phyloP scores from a whole-genome alignment of 2,888 invertebrate species.

The Druceiella hillmani region DNA sequence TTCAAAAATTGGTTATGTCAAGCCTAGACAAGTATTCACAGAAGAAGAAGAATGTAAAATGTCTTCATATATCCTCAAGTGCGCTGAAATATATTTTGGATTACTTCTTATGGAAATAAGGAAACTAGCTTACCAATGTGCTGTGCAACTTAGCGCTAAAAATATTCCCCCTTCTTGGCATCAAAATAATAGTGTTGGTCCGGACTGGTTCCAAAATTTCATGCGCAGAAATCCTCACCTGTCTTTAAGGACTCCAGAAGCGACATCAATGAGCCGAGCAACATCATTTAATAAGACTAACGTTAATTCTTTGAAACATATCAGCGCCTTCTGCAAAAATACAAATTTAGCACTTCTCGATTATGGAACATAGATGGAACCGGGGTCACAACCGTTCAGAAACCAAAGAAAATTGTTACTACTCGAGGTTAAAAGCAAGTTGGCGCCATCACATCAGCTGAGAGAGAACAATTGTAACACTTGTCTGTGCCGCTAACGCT shows the following conservation, averaged over 20 bases:
- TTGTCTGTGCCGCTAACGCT: conserved; percentile 19
- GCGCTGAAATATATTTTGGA: no score
- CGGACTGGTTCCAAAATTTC: conserved; percentile 16
- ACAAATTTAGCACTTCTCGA: conserved; percentile 11
- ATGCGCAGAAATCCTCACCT: conserved; percentile 16
- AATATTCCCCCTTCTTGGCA: conserved; percentile 14
- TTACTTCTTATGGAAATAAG: conserved; percentile 15
- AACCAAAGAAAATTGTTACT: conserved; percentile 26
- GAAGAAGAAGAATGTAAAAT: conserved; percentile 16
- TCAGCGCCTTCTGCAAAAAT: conserved; percentile 8
- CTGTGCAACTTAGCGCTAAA: conserved; percentile 9
- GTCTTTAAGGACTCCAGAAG: conserved; percentile 17
- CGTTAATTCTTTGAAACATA: conserved; percentile 19
- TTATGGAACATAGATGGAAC: conserved; percentile 27
- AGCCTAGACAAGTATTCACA: conserved; percentile 2
- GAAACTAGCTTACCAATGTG: conserved; percentile 17
- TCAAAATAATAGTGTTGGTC: conserved; percentile 16
- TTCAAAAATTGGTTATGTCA: no score
- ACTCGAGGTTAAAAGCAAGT: conserved; percentile 21
- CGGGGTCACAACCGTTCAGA: conserved; percentile 25
- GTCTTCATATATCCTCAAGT: conserved; percentile 17
- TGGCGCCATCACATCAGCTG: conserved; percentile 21
- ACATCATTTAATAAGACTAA: conserved; percentile 20
- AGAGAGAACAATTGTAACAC: conserved; percentile 23
- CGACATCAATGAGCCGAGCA: conserved; percentile 16